These are phyloP conservation scores for Cremastobaeus sp. DNA, from an alignment of 2,888 invertebrate genomes.

Conservation along the genomic window DNA sequence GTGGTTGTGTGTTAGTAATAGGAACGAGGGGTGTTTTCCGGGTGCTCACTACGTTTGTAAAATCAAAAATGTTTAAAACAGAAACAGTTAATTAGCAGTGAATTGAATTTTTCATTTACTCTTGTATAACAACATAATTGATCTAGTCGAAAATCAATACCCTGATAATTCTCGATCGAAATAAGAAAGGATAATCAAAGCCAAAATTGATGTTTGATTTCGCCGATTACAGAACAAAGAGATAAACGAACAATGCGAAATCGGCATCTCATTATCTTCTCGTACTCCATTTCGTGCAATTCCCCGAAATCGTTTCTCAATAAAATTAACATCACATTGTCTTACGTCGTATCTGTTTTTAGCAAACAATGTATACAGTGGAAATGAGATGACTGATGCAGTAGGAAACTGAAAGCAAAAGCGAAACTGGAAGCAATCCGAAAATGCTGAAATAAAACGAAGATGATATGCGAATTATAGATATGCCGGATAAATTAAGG, in stretches of 20 bases:
- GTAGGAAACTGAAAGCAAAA: no score
- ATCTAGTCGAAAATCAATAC: neutral
- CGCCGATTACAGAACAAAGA: slow-evolving; percentile 40
- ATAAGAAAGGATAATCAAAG: slow-evolving; percentile 30
- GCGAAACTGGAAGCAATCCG: no score
- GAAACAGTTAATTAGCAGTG: no score
- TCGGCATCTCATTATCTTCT: slow-evolving; percentile 42
- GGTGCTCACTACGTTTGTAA: no score
- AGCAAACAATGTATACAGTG: slow-evolving; percentile 20
- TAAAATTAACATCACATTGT: slow-evolving; percentile 50
- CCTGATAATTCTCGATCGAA: slow-evolving; percentile 16
- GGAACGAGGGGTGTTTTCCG: no score
- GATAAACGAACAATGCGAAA: slow-evolving; percentile 40
- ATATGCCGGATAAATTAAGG: neutral
- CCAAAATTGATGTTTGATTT: slow-evolving; percentile 44
- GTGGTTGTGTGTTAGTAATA: no score
- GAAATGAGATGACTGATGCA: neutral
- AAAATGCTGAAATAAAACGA: no score
- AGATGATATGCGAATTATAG: neutral
- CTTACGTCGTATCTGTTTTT: slow-evolving; percentile 31
- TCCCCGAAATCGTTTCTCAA: slow-evolving; percentile 37
- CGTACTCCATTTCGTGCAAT: slow-evolving; percentile 39
- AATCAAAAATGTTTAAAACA: no score
- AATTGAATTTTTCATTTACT: neutral
- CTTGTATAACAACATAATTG: slow-evolving; percentile 23